These are phyloP conservation scores for Cerceris rybyensis DNA, from an alignment of 2,888 invertebrate species.

Conservation along the genomic window DNA sequence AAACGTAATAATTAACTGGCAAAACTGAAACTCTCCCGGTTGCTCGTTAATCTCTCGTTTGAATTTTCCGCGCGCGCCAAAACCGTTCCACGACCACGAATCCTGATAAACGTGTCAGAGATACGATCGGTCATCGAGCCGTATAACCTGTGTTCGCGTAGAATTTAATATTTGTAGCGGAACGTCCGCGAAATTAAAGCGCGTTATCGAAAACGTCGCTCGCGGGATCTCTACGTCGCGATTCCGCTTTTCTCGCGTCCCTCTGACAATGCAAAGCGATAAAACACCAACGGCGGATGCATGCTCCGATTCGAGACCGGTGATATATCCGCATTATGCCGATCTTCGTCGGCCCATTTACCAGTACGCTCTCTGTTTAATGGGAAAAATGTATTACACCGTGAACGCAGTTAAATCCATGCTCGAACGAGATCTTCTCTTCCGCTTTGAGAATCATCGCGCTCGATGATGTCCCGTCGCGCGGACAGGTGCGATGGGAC, in stretches of 20 bases:
- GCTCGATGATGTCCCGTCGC: not conserved
- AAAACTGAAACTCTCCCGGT: no score
- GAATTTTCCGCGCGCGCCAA: not conserved
- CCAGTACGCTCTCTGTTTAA: constrained; percentile 24
- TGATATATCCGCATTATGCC: constrained; percentile 41
- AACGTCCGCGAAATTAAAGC: not conserved
- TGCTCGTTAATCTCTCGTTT: not conserved
- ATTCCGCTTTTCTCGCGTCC: constrained; percentile 48
- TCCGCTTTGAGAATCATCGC: constrained; percentile 31
- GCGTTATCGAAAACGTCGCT: constrained; percentile 39
- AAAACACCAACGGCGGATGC: constrained; percentile 54
- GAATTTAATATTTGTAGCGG: not conserved
- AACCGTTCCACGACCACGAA: not conserved
- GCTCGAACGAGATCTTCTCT: constrained; percentile 44
- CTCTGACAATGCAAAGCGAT: constrained; percentile 55
- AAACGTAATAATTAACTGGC: no score
- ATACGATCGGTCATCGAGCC: not conserved
- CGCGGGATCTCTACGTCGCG: constrained; percentile 44
- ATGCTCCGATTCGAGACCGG: constrained; percentile 53
- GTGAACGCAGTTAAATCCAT: not conserved
- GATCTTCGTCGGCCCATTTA: constrained; percentile 34
- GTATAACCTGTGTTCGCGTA: not conserved
- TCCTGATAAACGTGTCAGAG: not conserved
- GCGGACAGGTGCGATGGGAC: not conserved
- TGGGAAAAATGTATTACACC: constrained; percentile 29